Base-by-base conservation (phyloP, 2,113 vertebrate genomes). In the Oceanites oceanicus region DNA sequence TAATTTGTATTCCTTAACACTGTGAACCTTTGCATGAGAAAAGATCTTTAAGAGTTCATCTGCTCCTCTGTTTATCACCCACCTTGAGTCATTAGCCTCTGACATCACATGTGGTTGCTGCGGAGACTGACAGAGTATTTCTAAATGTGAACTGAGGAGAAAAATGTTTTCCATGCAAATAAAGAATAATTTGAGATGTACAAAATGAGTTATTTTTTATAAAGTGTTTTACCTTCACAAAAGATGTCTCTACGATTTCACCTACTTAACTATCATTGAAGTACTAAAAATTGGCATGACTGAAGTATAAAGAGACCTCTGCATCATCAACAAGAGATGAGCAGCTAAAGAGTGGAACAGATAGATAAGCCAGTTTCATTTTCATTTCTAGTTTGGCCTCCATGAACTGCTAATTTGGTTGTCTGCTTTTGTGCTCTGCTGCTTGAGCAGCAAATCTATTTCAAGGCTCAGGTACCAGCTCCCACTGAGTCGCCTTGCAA, bases 71-170 rank as follows among this genome's bases (percentile, higher is more conserved):
- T 94, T 94, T 88, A 86, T 94, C 92, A 93, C 88, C 83, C 93
- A 92, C 84, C 86, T 96, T 38, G n/a, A 97, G 84, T 92, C 93
- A 96, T 95, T 95, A 92, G 74, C 83, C 73, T 81, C 38, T 94
- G 94, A 94, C 96, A 96, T 97, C 96, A 97, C 74, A 92, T 19
- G 29, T 74, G 73, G 94, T 90, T 97, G 92, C 93, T 94, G 92
- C 18, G 30, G 92, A 97, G 92, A 95, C 94, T 91, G 86, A 92
- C 52, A 68, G 50, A 94, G 44, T 44, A 85, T 88, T 96, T 96
- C 86, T 93, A 93, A 95, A 96, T 68, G 65, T 50, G 86, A 95
- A 95, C 59, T 11, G 23, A 58, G 49, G 26, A 75, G 45, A 90
- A 83, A 89, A 81, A 62, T 63, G 61, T 95, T 90, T 90, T 72